These are phyloP conservation scores for Iguana delicatissima DNA, from an alignment of 2,797 vertebrate genomes.

Conservation along the genomic window DNA sequence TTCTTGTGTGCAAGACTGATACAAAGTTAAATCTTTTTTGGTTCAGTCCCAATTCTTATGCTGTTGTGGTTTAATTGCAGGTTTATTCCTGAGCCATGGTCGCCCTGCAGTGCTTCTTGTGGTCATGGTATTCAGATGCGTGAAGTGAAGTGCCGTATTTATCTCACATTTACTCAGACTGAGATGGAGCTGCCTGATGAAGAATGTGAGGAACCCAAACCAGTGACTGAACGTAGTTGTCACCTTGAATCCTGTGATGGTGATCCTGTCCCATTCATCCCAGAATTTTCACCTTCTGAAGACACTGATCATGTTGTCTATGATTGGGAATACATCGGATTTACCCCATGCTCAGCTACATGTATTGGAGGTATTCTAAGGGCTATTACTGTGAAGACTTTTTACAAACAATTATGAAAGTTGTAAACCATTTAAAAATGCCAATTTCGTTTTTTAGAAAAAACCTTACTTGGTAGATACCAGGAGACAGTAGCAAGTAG, in stretches of 20 bases:
- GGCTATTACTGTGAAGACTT: neutral
- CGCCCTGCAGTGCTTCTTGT: constrained; percentile 88
- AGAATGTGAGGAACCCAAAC: constrained; percentile 85
- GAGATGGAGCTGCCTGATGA: constrained; percentile 91
- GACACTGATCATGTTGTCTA: constrained; percentile 71
- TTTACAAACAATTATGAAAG: neutral
- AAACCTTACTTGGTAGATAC: too few species aligned
- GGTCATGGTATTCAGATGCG: constrained; percentile 86
- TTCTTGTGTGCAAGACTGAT: neutral
- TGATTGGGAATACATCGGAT: constrained; percentile 90
- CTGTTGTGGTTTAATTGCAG: constrained; percentile 74
- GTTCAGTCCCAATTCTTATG: neutral
- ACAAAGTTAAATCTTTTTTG: neutral
- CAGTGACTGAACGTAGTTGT: constrained; percentile 81
- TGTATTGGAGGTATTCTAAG: constrained; percentile 87
- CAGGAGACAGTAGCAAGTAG: too few species aligned
- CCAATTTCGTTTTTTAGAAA: too few species aligned
- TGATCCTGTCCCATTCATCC: constrained; percentile 48
- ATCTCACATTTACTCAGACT: constrained; percentile 88
- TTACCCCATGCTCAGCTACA: constrained; percentile 87
- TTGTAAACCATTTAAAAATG: neutral
- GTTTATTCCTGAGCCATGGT: constrained; percentile 92
- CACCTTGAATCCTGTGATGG: constrained; percentile 78
- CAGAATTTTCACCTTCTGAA: constrained; percentile 46
- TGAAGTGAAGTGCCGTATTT: constrained; percentile 86